Base-by-base conservation (phyloP, 30 jellyfish, hydroid and myxozoan genomes). In the Phacellophora camtschatica region DNA sequence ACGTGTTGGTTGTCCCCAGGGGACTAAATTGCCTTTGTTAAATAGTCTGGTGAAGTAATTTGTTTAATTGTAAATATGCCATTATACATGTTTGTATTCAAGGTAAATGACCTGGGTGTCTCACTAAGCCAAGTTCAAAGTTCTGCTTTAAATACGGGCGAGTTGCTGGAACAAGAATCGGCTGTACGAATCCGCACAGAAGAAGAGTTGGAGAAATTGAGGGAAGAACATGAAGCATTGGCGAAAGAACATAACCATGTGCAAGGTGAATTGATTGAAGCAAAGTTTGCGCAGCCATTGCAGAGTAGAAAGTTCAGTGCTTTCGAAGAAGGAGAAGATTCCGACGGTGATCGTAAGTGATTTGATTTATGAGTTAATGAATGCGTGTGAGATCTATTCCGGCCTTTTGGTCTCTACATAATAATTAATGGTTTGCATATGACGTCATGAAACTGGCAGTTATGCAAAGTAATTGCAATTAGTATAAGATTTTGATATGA, bases 141-240 rank as follows among this genome's bases (percentile, higher is more conserved):
- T 48, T 83, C 98, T 4, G 95, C 58, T 31, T 79, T 71, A 1
- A 71, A 85, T 35, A 57, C 96, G 8, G 51, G 73, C 28, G 98
- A 90, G 25, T 32, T 90, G 20, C 95, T 90, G 57, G 98, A 90
- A 39, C 88, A 78, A 36, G 98, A 90, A 69, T 24, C 92, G 0
- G 53, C 91, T 0, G 98, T 83, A 37, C 88, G 98, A 16, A 43
- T 80, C 61, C 78, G 90, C 12, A 28, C 84, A 43, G 98, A 90
- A 84, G 96, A 90, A 46, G 98, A 90, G 41, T 37, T 90, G 35
- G 93, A 84, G 35, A 50, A 53, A 54, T 73, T 87, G 15, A 76
- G 80, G 74, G 82, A 41, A 15, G 88, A 84, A 1, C 71, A 84
- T 65, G 82, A 71, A 23, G 51, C 46, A 3, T 83, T 84, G 36